Base-by-base conservation (phyloP, 64 coral and sea anemone genomes). In the Montipora efflorescens region DNA sequence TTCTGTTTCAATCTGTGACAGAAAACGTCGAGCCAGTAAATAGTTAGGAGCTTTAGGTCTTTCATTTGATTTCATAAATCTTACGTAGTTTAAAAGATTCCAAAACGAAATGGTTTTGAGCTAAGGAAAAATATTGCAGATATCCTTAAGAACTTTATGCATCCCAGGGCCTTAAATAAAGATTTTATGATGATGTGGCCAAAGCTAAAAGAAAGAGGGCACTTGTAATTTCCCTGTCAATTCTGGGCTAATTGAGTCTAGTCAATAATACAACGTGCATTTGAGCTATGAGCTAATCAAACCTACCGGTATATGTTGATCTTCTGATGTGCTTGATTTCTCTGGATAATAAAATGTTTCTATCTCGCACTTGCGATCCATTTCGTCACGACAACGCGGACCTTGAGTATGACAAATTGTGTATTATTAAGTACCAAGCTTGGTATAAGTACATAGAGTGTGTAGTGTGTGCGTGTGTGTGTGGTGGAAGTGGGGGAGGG, bases 1-100 rank as follows among this genome's bases (percentile, higher is more conserved):
- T 70, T 95, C 93, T 58, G 96, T 95, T 67, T 98, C 96, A 47
- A 98, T 98, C 96, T 98, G 89, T 11, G 62, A 11, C 2, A 47
- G 18, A 48, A 50, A 59, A 77, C 59, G 87, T 9, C 20, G 28
- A 47, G 46, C 3, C 12, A 76, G 44, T 2, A 75, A 57, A 47
- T 36, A 36, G 36, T 36, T 36, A 50, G 8, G 10, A 74, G 1
- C 13, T 75, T 76, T 51, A 15, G 12, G 22, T 58, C 18, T 12
- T 82, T 5, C 4, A 18, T 76, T 46, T 71, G 4, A 71, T 21
- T 71, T 21, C 10, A 6, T 3, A 71, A 71, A 7, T 71, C 18
- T 21, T 5, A 55, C 52, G 52, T 7, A 10, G 10, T 10, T 5
- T 3, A 64, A 11, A 2, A 14, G 61, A 64, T 11, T 14, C 8